A percentile compares a stretch with the other conserved stretches of the same genome.
Evolutionary conservation across 2,888 invertebrate species (phyloP).

Genomic region (Diadromus collaris): DNA sequence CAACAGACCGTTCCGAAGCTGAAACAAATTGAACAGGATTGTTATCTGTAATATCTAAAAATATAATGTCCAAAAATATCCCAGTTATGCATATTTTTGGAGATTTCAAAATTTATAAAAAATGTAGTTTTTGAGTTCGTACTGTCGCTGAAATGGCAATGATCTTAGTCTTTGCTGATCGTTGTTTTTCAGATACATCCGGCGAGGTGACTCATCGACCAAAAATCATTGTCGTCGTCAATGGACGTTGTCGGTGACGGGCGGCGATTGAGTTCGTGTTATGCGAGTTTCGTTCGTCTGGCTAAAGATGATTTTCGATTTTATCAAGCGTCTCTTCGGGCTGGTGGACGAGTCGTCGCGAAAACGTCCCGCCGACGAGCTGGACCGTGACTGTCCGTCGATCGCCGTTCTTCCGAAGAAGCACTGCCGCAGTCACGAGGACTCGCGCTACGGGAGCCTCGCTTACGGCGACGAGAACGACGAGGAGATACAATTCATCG

Average conservation of each 20-base stretch:
- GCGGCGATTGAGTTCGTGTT: conserved; percentile 39
- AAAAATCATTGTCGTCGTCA: conserved; percentile 48
- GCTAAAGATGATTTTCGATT: conserved; percentile 68
- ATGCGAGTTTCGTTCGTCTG: conserved; percentile 47
- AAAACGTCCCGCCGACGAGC: conserved; percentile 69
- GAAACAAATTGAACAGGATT: too few species aligned
- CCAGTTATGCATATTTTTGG: too few species aligned
- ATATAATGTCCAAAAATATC: too few species aligned
- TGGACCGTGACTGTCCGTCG: conserved; percentile 52
- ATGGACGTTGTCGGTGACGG: conserved; percentile 45
- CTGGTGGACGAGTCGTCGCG: conserved; percentile 70
- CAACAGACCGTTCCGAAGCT: too few species aligned
- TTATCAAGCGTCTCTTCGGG: conserved; percentile 70
- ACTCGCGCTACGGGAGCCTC: conserved; percentile 37
- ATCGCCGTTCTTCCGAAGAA: conserved; percentile 67
- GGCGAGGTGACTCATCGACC: neutral
- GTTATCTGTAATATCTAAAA: too few species aligned
- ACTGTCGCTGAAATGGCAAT: neutral
- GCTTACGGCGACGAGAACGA: conserved; percentile 59
- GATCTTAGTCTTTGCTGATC: neutral
- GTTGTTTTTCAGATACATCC: conserved; percentile 1
- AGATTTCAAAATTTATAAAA: too few species aligned
- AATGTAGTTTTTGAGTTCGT: too few species aligned
- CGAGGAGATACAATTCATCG: conserved; percentile 63
- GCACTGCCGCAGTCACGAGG: conserved; percentile 56